A percentile compares a stretch with the other conserved stretches of the same genome.
Conservation (phyloP, 23 tunicate genomes). For the Ascidia mentula region DNA sequence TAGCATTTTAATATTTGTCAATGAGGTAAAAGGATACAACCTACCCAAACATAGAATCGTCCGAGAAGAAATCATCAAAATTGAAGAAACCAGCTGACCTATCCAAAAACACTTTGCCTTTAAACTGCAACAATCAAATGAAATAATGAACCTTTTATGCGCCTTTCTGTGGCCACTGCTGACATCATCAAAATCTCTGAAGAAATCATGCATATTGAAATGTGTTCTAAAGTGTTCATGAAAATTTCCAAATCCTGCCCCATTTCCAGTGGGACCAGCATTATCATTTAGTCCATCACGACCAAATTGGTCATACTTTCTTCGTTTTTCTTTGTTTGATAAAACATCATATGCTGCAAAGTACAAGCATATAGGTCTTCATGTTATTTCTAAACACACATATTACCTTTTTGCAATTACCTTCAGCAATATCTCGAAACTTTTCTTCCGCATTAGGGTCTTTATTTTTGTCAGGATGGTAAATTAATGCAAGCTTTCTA, state of each 20-base stretch:
- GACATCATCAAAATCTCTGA: conserved; percentile 62
- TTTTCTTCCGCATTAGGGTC: conserved; percentile 83
- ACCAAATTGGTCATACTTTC: conserved; percentile 71
- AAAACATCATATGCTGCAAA: conserved; percentile 70
- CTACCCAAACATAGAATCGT: conserved; percentile 22
- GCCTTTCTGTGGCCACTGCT: conserved; percentile 15
- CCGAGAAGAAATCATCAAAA: conserved; percentile 36
- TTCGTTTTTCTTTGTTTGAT: conserved; percentile 62
- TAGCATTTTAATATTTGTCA: neutral
- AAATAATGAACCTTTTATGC: neutral
- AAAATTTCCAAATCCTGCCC: conserved; percentile 29
- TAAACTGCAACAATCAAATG: neutral
- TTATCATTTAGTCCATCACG: conserved; percentile 65
- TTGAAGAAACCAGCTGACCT: conserved; percentile 22
- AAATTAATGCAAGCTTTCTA: conserved; percentile 79
- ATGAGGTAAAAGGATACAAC: neutral
- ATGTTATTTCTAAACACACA: neutral
- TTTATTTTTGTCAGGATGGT: conserved; percentile 97
- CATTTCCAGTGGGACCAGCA: conserved; percentile 12
- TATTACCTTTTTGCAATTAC: neutral
- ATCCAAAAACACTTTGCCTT: neutral
- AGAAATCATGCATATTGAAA: conserved; percentile 59
- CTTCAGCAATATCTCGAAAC: conserved; percentile 94
- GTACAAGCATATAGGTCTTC: neutral
- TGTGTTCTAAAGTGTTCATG: conserved; percentile 54